Evolutionary conservation across 2,113 vertebrate species (phyloP), one percentile per base, ranked within the genome.

Genomic region (Beaufortia kweichowensis): DNA sequence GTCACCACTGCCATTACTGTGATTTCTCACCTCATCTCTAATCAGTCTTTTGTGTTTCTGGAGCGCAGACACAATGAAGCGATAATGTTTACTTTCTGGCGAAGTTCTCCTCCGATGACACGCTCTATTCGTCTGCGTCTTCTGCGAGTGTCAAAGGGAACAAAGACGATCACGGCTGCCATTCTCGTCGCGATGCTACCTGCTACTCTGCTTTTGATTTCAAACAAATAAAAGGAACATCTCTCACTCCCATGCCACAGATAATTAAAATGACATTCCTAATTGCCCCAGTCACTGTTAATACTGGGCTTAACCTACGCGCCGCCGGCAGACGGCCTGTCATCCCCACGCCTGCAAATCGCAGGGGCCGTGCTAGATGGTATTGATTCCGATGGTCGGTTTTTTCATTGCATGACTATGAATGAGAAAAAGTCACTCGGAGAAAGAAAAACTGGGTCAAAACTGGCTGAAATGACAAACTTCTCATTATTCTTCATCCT

Each of bases 221-320:
- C 77, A 86, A 82, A 91, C 87, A 92, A 91, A 91, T 86, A 87
- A 94, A 90, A 84, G 81, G 81, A 80, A 88, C 87, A 84, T 86
- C 87, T 91, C 89, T 86, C 81, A 91, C 91, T 95, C 91, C 93
- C 91, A 91, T 90, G 91, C 86, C 89, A 88, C 89, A 85, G 92
- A 95, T 95, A 95, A 95, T 96, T 94, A 96, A 92, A 87, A 90
- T 96, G 94, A 94, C 94, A 95, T 91, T 92, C 94, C 90, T 94
- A 94, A 93, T 91, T 90, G 88, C 87, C 89, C 89, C 84, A 91
- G 89, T 91, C 90, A 92, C 90, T 91, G 93, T 92, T 93, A 94
- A 94, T 95, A 92, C 89, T 87, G 86, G 92, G 88, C 92, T 93
- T 94, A 87, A 88, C 90, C 89, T 91, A 93, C 94, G 94, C 92